Evolutionary conservation across 1,140 invertebrate species (phyloP).

Genomic region (Orchesella cincta): DNA sequence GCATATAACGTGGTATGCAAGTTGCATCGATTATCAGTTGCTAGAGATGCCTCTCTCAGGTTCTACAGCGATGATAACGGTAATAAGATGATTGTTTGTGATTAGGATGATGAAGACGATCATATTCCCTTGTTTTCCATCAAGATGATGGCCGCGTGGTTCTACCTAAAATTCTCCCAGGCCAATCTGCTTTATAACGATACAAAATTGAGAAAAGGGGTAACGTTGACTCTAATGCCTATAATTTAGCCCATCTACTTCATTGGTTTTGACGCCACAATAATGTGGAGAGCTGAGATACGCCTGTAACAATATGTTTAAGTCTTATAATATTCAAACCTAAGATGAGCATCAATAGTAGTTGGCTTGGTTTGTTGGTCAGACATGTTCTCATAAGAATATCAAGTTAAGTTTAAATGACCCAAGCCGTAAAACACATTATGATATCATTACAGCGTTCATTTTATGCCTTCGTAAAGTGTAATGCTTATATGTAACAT

Average conservation of each 20-base stretch:
- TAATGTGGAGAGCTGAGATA: not conserved
- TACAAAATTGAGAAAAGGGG: not conserved
- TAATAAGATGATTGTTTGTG: constrained; percentile 28
- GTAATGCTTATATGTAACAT: too few species aligned
- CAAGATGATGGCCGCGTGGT: not conserved
- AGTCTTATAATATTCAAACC: not conserved
- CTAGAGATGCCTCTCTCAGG: not conserved
- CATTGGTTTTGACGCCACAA: constrained; percentile 22
- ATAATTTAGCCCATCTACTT: constrained; percentile 22
- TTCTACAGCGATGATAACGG: constrained; percentile 13
- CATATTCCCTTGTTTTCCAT: constrained; percentile 1
- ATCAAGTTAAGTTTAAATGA: too few species aligned
- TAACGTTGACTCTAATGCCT: constrained; percentile 9
- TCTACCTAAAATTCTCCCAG: constrained; percentile 16
- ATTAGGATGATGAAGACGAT: not conserved
- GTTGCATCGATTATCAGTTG: not conserved
- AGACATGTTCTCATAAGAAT: too few species aligned
- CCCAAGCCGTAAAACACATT: too few species aligned
- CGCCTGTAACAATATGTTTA: not conserved
- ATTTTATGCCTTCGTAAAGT: too few species aligned
- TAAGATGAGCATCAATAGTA: too few species aligned
- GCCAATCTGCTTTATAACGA: constrained; percentile 1
- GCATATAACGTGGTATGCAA: not conserved
- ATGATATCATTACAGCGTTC: too few species aligned
- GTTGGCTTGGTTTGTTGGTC: too few species aligned